Conservation (phyloP, 2,797 vertebrate genomes). For the Avahi laniger region DNA sequence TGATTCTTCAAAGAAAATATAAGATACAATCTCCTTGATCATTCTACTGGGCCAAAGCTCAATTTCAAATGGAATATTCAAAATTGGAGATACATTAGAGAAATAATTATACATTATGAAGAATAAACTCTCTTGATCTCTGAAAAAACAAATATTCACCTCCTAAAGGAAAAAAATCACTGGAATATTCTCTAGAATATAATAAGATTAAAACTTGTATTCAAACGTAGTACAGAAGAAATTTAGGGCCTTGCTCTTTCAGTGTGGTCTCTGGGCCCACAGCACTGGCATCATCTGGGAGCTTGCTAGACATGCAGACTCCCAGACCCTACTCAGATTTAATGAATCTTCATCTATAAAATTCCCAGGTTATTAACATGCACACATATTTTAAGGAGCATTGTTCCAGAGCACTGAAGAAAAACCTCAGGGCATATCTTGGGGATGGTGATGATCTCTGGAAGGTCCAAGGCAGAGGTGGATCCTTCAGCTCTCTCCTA, state of each 20-base stretch:
- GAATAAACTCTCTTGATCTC: slow-evolving; percentile 30
- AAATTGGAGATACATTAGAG: slow-evolving; percentile 5
- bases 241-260: neutral
- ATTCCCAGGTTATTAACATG: neutral
- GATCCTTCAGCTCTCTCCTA: accelerated
- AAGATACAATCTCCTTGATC: neutral
- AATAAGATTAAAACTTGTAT: neutral
- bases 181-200: neutral
- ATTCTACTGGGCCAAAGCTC: neutral
- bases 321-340: neutral
- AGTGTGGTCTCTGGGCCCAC: neutral
- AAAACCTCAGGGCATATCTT: neutral
- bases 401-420: neutral
- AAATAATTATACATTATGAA: neutral
- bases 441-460: neutral
- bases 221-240: neutral
- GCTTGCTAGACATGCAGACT: neutral
- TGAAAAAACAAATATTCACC: neutral
- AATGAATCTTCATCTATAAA: neutral
- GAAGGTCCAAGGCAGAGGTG: neutral
- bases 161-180: neutral
- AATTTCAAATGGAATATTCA: slow-evolving; percentile 36
- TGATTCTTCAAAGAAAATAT: neutral
- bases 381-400: neutral
- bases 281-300: neutral